A percentile compares a stretch with the other conserved stretches of the same genome.
phyloP scores from a whole-genome alignment of 2,888 invertebrate species.

The Nemoura dubitans region DNA sequence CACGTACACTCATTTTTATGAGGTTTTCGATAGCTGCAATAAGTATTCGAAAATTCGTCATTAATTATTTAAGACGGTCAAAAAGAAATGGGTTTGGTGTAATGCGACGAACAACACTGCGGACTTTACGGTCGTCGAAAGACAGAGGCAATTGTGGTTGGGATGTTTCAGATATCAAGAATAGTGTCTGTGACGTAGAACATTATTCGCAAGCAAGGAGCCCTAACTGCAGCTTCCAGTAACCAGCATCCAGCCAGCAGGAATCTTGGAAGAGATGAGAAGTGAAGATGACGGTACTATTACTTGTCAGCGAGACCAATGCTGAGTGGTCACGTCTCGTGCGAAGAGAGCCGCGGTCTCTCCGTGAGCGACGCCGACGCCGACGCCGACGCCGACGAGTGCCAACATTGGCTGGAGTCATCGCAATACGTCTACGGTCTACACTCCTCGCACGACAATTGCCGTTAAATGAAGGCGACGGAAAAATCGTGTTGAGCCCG shows the following conservation, averaged over 20 bases:
- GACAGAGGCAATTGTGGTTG: neutral
- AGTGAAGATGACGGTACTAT: conserved; percentile 12
- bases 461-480: neutral
- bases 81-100: too few species aligned
- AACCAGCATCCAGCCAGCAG: neutral
- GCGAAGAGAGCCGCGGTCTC: neutral
- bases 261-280: neutral
- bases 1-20: neutral
- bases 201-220: neutral
- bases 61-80: too few species aligned
- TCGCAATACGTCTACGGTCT: neutral
- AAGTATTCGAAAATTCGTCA: neutral
- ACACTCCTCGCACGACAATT: neutral
- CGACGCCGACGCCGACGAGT: neutral
- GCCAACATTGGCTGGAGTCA: neutral
- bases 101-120: too few species aligned
- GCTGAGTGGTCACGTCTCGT: conserved; percentile 1
- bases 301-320: conserved; percentile 5
- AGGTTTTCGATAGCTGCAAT: neutral
- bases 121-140: neutral
- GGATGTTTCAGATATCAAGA: neutral
- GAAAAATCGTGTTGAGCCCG: neutral
- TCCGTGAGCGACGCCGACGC: neutral
- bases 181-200: neutral
- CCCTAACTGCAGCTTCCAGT: neutral